These are phyloP conservation scores for Champsocephalus esox DNA, from an alignment of 2,797 vertebrate species.

Conservation along the genomic window DNA sequence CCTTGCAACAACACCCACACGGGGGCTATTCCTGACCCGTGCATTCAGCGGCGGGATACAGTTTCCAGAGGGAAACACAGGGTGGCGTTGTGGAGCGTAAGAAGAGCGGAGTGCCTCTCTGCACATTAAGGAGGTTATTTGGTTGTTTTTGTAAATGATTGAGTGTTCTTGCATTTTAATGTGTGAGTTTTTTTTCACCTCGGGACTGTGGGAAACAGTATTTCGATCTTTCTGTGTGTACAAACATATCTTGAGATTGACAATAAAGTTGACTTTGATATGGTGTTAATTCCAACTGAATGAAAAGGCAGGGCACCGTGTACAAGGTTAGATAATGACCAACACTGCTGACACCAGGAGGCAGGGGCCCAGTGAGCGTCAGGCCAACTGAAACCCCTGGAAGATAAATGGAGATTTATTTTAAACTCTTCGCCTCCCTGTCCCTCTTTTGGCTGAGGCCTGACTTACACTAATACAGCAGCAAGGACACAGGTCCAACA, in stretches of 20 bases:
- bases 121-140: slow-evolving; percentile 22
- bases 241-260: too few relatives aligned
- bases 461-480: slow-evolving; percentile 51
- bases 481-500: slow-evolving; percentile 32
- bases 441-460: slow-evolving; percentile 50
- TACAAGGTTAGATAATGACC: slow-evolving; percentile 51
- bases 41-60: slow-evolving; percentile 83
- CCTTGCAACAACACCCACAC: slow-evolving; percentile 84
- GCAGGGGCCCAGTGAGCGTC: slow-evolving; percentile 63
- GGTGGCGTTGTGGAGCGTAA: slow-evolving; percentile 25
- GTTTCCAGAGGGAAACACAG: slow-evolving; percentile 81
- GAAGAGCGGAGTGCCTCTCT: slow-evolving; percentile 9
- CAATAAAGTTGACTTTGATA: background rate
- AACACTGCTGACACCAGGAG: slow-evolving; percentile 76
- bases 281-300: slow-evolving; percentile 66
- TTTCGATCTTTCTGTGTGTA: too few relatives aligned
- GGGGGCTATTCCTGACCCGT: slow-evolving; percentile 83
- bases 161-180: too few relatives aligned
- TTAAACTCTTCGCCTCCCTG: slow-evolving; percentile 64
- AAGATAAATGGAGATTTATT: slow-evolving; percentile 83
- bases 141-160: too few relatives aligned
- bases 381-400: slow-evolving; percentile 68
- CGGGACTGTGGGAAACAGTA: too few relatives aligned
- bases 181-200: too few relatives aligned
- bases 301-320: slow-evolving; percentile 34